These are phyloP conservation scores for Caenorhabditis imperialis DNA, from an alignment of 2,888 invertebrate species.

Conservation along the genomic window DNA sequence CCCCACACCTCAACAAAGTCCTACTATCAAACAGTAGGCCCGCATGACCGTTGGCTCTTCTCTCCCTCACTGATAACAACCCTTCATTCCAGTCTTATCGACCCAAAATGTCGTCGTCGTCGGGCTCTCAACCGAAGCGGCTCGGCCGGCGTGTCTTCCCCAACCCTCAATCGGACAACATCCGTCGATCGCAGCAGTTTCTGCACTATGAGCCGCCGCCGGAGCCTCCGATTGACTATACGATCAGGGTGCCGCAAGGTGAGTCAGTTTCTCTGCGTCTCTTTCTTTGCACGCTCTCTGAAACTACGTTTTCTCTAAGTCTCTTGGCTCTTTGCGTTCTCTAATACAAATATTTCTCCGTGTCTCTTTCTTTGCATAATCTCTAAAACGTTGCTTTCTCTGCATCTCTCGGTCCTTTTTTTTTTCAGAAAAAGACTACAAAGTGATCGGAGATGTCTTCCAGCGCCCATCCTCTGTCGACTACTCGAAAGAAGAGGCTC, in stretches of 20 bases:
- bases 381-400: too few species aligned
- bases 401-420: too few species aligned
- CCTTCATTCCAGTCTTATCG: too few species aligned
- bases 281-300: background rate
- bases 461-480: slow-evolving; percentile 49
- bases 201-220: slow-evolving; percentile 45
- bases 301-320: too few species aligned
- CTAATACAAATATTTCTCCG: too few species aligned
- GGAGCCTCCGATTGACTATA: slow-evolving; percentile 56
- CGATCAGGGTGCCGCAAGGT: slow-evolving; percentile 50
- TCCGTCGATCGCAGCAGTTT: slow-evolving; percentile 35
- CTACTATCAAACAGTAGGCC: too few species aligned
- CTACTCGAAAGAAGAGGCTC: slow-evolving; percentile 43
- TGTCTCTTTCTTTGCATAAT: background rate
- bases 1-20: too few species aligned
- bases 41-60: too few species aligned
- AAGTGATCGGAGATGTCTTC: slow-evolving; percentile 48
- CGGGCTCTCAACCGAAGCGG: slow-evolving; percentile 38
- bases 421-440: slow-evolving; percentile 46
- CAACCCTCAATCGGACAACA: slow-evolving; percentile 28
- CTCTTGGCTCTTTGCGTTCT: too few species aligned
- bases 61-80: too few species aligned
- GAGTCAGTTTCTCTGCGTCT: background rate
- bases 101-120: slow-evolving; percentile 34
- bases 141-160: slow-evolving; percentile 49